Evolutionary conservation across 2,888 invertebrate genomes (phyloP), one percentile per base, ranked within the genome.

Genomic region (Linnaemya vulpina): DNA sequence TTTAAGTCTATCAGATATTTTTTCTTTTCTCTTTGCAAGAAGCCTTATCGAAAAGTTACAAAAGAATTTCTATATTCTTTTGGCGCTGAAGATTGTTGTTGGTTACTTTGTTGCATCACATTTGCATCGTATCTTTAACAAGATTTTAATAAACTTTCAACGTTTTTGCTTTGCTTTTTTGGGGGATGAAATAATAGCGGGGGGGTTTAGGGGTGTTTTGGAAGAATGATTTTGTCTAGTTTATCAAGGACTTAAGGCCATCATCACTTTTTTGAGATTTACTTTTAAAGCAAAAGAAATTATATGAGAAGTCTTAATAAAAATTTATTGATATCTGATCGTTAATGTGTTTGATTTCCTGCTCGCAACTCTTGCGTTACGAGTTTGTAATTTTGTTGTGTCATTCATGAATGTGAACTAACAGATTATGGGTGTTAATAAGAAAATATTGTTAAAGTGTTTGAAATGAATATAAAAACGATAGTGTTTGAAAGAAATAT

Each of bases 61-160:
- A 51, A 10, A 51, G 51, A 13, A 51, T 51, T 51, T 49, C 1
- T 17, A 9, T 20, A 10, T 51, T 51, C n/a, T 30, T 58, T 63
- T 55, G 46, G 75, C 88, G 88, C 88, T 89, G 89, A 88, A 90
- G 89, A 90, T 88, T 89, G 90, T 90, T 90, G 90, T 90, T 90
- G 90, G 90, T 89, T 88, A 88, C 89, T 89, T 88, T 90, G 90
- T 90, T 90, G 90, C 90, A 88, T 86, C 60, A 78, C 76, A 83
- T 83, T 63, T 83, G 82, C 82, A 86, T 77, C 67, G 74, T 58
- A 51, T 40, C 30, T 74, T 60, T 60, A 25, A 7, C 60, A 74
- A 75, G 49, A 75, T 63, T 83, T 46, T 17, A 58, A 62, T 65
- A 22, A 30, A 67, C 51, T 63, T 40, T 70, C 49, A 55, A 4